Evolutionary conservation across 2,888 invertebrate genomes (phyloP).

Genomic region (Eurois occulta): DNA sequence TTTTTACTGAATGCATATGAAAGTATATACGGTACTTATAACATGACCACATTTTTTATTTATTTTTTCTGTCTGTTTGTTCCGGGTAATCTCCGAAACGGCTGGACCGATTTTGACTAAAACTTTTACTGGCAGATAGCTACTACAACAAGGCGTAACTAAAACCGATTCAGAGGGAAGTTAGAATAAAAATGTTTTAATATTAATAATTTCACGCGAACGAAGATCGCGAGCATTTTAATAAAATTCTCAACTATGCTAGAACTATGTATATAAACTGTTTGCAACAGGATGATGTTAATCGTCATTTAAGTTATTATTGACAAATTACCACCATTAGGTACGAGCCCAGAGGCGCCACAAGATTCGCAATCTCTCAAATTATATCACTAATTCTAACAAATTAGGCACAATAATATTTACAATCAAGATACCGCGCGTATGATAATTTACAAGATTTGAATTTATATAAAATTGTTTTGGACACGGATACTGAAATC

Average conservation of each 20-base stretch:
- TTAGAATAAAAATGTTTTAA: no score
- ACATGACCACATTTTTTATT: no score
- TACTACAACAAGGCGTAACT: no score
- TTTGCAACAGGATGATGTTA: background rate
- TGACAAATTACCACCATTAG: conserved; percentile 41
- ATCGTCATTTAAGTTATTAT: conserved; percentile 2
- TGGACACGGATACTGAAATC: conserved; percentile 51
- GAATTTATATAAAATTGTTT: conserved; percentile 46
- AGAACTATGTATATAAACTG: background rate
- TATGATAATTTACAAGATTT: conserved; percentile 43
- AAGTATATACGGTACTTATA: no score
- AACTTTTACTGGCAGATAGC: no score
- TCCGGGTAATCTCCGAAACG: no score
- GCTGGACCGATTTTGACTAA: no score
- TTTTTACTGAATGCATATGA: no score
- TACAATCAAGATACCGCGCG: conserved; percentile 38
- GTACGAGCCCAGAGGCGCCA: conserved; percentile 25
- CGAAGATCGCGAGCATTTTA: no score
- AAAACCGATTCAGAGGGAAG: no score
- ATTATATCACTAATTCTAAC: conserved; percentile 44
- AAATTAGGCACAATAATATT: conserved; percentile 43
- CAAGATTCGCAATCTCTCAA: conserved; percentile 4
- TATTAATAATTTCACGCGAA: no score
- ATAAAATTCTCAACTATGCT: background rate
- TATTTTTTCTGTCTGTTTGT: no score